phyloP scores from a whole-genome alignment of 2,797 vertebrate genomes.

The Cetoscarus ocellatus region DNA sequence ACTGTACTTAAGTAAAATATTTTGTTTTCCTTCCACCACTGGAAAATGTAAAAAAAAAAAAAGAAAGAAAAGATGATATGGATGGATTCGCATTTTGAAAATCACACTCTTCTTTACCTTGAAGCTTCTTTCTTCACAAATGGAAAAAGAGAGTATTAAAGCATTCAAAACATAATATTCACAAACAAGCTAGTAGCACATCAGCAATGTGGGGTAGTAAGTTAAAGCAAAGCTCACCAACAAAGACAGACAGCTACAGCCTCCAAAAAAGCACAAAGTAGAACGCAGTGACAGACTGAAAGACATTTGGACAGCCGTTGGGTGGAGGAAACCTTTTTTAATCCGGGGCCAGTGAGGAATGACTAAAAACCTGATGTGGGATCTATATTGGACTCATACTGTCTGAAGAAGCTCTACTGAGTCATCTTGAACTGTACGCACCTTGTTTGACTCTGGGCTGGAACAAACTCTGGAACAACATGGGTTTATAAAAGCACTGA shows the following conservation, averaged over 20 bases:
- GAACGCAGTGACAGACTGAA: constrained; percentile 24
- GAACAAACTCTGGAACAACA: constrained; percentile 46
- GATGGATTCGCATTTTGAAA: no score
- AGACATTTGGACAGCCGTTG: constrained; percentile 3
- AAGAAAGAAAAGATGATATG: no score
- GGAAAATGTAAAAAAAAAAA: no score
- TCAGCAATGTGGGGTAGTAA: constrained; percentile 18
- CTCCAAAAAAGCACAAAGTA: constrained; percentile 39
- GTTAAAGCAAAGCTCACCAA: constrained; percentile 36
- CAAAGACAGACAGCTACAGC: constrained; percentile 58
- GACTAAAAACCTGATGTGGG: constrained; percentile 15
- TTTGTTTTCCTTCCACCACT: no score
- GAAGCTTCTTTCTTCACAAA: constrained; percentile 24
- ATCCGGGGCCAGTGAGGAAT: constrained; percentile 28
- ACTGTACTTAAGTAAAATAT: no score
- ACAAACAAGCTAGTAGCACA: constrained; percentile 41
- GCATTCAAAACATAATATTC: constrained; percentile 31
- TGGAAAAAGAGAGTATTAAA: constrained; percentile 8
- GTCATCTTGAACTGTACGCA: constrained; percentile 49
- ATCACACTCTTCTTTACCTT: constrained; percentile 6
- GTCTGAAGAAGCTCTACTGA: constrained; percentile 46
- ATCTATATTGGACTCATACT: constrained; percentile 21
- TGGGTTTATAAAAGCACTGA: constrained; percentile 55
- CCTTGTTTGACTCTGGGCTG: constrained; percentile 46
- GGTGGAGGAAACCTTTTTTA: constrained; percentile 13